Evolutionary conservation across 1,140 invertebrate genomes (phyloP).

Genomic region (Bombus fervidus): DNA sequence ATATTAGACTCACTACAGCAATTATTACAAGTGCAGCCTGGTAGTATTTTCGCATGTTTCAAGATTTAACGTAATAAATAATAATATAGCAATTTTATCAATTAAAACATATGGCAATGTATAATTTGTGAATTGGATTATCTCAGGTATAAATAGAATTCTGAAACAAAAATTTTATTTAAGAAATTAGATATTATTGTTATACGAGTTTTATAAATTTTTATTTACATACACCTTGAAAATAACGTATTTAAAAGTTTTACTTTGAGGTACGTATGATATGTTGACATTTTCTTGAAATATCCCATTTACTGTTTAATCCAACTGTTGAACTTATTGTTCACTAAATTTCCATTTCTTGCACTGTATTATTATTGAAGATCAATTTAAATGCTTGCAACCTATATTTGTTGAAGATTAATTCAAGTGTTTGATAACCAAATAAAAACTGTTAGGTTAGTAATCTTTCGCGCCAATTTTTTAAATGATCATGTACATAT

Average conservation of each 20-base stretch:
- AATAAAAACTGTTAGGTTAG: conserved; percentile 16
- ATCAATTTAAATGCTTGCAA: background rate
- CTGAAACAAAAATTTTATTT: conserved; percentile 37
- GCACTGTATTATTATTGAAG: background rate
- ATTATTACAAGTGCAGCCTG: conserved; percentile 87
- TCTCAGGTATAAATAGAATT: background rate
- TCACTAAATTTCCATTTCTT: background rate
- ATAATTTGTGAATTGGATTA: background rate
- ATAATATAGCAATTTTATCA: background rate
- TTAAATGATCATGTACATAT: background rate
- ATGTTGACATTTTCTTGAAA: background rate
- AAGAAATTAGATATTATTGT: background rate
- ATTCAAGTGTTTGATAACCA: background rate
- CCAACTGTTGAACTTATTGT: background rate
- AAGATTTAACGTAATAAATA: conserved; percentile 18
- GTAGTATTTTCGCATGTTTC: conserved; percentile 89
- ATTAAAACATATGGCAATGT: background rate
- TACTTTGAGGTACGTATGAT: background rate
- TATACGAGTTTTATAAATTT: background rate
- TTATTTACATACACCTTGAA: background rate
- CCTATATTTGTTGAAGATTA: background rate
- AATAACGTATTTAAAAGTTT: background rate
- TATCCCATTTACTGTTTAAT: background rate
- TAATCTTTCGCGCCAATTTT: conserved; percentile 20
- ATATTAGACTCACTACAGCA: conserved; percentile 86